Evolutionary conservation across 2,797 vertebrate genomes (phyloP), one percentile per base, ranked within the genome.

Genomic region (Pseudocheirus occidentalis): DNA sequence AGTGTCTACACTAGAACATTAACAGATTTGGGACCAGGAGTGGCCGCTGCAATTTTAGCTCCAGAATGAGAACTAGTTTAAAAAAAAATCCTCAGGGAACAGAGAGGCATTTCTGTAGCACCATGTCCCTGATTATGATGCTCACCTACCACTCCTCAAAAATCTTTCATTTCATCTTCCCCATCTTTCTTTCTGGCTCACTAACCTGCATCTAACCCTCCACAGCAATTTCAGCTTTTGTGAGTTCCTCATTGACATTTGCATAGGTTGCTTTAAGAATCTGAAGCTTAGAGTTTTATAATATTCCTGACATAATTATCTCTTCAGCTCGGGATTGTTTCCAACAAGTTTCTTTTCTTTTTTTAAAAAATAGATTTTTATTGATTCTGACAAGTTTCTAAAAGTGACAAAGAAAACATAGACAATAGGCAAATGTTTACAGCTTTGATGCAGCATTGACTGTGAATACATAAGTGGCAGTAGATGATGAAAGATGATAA

Each of bases 381-480:
- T 87, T 87, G 73, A 50, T 87, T 50, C 40, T 9, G 24, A 87
- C 73, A 87, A 87, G 40, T 95, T 92, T 94, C 90, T 95, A 90
- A 28, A 12, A 94, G 92, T 95, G 94, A 94, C 40, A 40, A 52
- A 94, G 27, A 96, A 90, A 87, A 27, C 21, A 24, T 40, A 81
- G 92, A 92, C 56, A 96, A 94, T 94, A 50, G 31, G 54, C 91
- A 93, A 94, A 93, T 57, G 90, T 96, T 57, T 91, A 52, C 53
- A 53, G 91, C 94, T 93, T 91, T 96, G 95, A 97, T 92, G 50
- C 62, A 94, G 55, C 92, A 40, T 89, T 95, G 52, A 94, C 96
- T 97, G 58, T 95, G 91, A 94, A 91, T 95, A 97, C 91, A 92
- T 66, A 93, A 96, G 40, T 53, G 34, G 89, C 93, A 95, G 55